Percentiles rank a stretch among this genome's conserved stretches.
These are phyloP conservation scores for Bacillus rossius DNA, from an alignment of 1,140 invertebrate species.

Conservation along the genomic window DNA sequence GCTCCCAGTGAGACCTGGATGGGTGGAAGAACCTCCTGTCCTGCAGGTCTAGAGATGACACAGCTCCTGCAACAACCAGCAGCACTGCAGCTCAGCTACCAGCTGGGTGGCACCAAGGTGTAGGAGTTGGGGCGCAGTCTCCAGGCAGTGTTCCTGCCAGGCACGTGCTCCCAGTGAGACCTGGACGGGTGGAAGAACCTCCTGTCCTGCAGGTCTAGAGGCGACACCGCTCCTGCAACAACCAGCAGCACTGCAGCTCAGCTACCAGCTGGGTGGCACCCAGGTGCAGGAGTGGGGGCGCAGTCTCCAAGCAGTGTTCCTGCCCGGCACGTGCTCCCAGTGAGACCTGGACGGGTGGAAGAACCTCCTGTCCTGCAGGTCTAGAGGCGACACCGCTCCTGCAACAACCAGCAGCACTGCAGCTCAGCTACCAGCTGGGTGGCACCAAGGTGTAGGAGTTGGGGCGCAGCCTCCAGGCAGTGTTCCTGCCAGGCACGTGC, in stretches of 20 bases:
- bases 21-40: slow-evolving; percentile 50
- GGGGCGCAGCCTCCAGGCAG: slow-evolving; percentile 52
- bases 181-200: slow-evolving; percentile 52
- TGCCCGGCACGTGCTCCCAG: slow-evolving; percentile 50
- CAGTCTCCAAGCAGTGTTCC: slow-evolving; percentile 53
- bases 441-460: slow-evolving; percentile 60
- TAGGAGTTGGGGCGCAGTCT: slow-evolving; percentile 54
- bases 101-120: slow-evolving; percentile 54
- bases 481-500: slow-evolving; percentile 47
- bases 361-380: slow-evolving; percentile 46
- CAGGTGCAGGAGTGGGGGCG: slow-evolving; percentile 56
- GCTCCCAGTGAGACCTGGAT: slow-evolving; percentile 51
- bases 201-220: slow-evolving; percentile 47
- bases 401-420: too few relatives aligned
- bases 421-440: too few relatives aligned
- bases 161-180: slow-evolving; percentile 49
- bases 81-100: too few relatives aligned
- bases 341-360: slow-evolving; percentile 51
- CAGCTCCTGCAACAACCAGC: slow-evolving; percentile 47
- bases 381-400: slow-evolving; percentile 53
- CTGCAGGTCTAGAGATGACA: slow-evolving; percentile 50
- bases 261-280: too few relatives aligned
- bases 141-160: slow-evolving; percentile 52
- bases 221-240: slow-evolving; percentile 50
- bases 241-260: too few relatives aligned